Percentiles rank a stretch among this genome's conserved stretches.
These are phyloP conservation scores for Halocaridina rubra DNA, from an alignment of 2,888 invertebrate species.

Conservation along the genomic window DNA sequence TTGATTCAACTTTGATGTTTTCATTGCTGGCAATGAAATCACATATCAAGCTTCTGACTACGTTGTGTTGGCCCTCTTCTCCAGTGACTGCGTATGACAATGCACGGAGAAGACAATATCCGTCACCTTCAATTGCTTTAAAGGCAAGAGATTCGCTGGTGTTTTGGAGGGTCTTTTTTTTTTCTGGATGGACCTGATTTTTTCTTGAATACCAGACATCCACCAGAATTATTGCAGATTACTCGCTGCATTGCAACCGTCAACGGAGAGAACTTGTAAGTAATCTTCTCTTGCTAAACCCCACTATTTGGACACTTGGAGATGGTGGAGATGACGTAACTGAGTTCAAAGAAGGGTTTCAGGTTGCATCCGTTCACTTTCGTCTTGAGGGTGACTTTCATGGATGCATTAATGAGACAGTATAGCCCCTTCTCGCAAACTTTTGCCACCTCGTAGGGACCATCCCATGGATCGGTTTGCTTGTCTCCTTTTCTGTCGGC, in stretches of 20 bases:
- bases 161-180: not conserved
- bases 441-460: conserved; percentile 18
- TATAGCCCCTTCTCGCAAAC: not conserved
- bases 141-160: not conserved
- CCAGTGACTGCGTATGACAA: not conserved
- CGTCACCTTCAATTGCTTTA: not conserved
- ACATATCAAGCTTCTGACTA: not conserved
- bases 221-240: not conserved
- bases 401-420: conserved; percentile 25
- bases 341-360: conserved; percentile 27
- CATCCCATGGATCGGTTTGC: not conserved
- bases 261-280: not conserved
- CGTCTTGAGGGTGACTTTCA: conserved; percentile 19
- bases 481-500: not conserved
- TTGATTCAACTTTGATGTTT: too few relatives aligned
- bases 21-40: not conserved
- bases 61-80: not conserved
- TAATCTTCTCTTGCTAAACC: not conserved
- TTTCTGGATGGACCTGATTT: conserved; percentile 2
- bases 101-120: not conserved
- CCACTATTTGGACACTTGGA: not conserved
- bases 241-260: not conserved
- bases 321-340: not conserved
- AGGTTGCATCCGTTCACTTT: conserved; percentile 26
- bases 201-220: not conserved